Evolutionary conservation across 2,888 invertebrate species (phyloP), one percentile per base, ranked within the genome.

Genomic region (Apamea monoglypha): DNA sequence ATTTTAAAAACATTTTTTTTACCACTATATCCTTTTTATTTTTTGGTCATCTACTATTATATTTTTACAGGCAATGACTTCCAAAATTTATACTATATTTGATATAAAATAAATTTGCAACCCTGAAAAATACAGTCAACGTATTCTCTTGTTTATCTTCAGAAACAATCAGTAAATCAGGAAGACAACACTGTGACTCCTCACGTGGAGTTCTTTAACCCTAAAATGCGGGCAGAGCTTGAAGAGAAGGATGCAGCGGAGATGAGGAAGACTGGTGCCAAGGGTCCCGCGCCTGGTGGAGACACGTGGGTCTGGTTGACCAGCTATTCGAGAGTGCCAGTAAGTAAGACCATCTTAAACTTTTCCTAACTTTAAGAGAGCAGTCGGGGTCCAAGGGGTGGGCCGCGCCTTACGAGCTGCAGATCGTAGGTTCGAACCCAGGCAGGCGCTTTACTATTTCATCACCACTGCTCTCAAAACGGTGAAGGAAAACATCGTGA

Each of bases 241-340:
- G 98, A 98, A 85, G 97, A 97, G 81, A 98, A 98, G 87, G 98
- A 98, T 86, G 97, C 97, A 7, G 97, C 97, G 53, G 97, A 97
- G 88, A 97, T 97, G 92, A 96, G 97, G 77, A 97, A 96, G 81
- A 97, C 97, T 0, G 98, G 98, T 0, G 96, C 97, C 10, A 98
- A 98, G 87, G 98, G 98, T 0, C 97, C 98, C 0, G 98, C 98
- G 0, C 98, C 98, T 1, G 98, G 98, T 0, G 98, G 98, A 3
- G 98, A 98, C 88, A 98, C 98, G 44, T 98, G 98, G 98, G 98
- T 99, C 87, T 99, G 98, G 98, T 95, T 99, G 87, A 98, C 98
- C 77, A 98, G 98, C 85, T 98, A 98, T 91, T 98, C 98, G 59
- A 97, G 98, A 89, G 98, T 99, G 89, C 98, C 99, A 92, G 98